A percentile compares a stretch with the other conserved stretches of the same genome.
These are phyloP conservation scores for Yponomeuta sedellus DNA, from an alignment of 2,888 invertebrate species.

Conservation along the genomic window DNA sequence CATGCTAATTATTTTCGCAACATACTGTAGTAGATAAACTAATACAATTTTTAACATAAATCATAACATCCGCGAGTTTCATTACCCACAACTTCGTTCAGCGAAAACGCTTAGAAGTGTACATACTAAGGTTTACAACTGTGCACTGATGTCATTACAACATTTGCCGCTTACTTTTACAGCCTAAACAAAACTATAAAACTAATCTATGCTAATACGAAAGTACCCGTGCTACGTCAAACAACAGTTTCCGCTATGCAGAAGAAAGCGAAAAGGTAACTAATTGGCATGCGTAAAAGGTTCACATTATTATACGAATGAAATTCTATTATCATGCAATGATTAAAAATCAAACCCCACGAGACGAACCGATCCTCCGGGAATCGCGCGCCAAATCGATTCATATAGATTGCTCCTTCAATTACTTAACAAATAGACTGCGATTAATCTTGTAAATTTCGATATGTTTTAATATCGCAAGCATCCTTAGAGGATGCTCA, in stretches of 20 bases:
- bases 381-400: conserved; percentile 23
- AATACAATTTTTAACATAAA: conserved; percentile 62
- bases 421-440: conserved; percentile 12
- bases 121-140: not conserved
- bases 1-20: conserved; percentile 67
- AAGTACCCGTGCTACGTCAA: not conserved
- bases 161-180: not conserved
- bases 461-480: conserved; percentile 4
- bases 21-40: conserved; percentile 37
- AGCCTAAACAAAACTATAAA: conserved; percentile 6
- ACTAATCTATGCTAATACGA: not conserved
- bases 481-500: conserved; percentile 50
- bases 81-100: not conserved
- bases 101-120: not conserved
- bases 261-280: conserved; percentile 8
- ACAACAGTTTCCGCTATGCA: not conserved
- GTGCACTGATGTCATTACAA: not conserved
- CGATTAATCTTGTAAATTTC: conserved; percentile 15
- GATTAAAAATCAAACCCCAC: conserved; percentile 48
- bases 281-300: conserved; percentile 10
- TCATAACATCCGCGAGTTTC: conserved; percentile 33
- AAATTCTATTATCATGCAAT: conserved; percentile 45
- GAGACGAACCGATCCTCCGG: conserved; percentile 62
- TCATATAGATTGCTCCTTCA: conserved; percentile 13
- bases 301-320: conserved; percentile 12